Evolutionary conservation across 1,140 invertebrate genomes (phyloP).

Genomic region (Ephestia elutella): DNA sequence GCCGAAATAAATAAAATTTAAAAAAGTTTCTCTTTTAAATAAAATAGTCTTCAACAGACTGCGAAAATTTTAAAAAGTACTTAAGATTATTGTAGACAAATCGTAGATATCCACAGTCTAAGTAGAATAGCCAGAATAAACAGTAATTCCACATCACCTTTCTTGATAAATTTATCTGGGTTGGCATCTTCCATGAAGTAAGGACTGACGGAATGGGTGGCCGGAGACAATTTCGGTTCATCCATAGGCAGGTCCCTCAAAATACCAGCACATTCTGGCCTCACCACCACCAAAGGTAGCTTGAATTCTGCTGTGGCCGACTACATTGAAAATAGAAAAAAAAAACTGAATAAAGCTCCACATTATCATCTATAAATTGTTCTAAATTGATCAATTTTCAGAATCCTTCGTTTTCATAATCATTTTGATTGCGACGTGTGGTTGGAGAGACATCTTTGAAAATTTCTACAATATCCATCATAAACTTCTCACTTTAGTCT

Average conservation of each 20-base stretch:
- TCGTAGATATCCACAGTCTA: too few species aligned
- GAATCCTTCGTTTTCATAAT: too few species aligned
- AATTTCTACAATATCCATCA: too few species aligned
- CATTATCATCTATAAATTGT: too few species aligned
- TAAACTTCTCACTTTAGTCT: not conserved
- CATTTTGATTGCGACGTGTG: too few species aligned
- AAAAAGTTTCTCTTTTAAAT: not conserved
- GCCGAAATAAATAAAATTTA: conserved; percentile 1
- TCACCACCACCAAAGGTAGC: conserved; percentile 77
- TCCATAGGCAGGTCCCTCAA: conserved; percentile 74
- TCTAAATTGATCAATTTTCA: too few species aligned
- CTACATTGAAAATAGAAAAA: conserved; percentile 52
- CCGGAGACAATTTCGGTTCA: conserved; percentile 74
- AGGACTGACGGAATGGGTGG: conserved; percentile 75
- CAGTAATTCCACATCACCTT: conserved; percentile 49
- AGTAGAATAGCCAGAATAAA: too few species aligned
- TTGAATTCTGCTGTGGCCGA: conserved; percentile 78
- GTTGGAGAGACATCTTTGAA: too few species aligned
- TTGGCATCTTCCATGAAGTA: conserved; percentile 81
- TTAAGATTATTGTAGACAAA: too few species aligned
- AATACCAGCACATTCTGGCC: conserved; percentile 78
- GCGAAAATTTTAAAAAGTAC: too few species aligned
- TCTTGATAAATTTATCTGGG: conserved; percentile 79
- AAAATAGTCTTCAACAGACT: too few species aligned
- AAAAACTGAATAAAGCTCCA: not conserved